Evolutionary conservation across 30 jellyfish, hydroid and myxozoan genomes (phyloP), one percentile per base, ranked within the genome.

Genomic region (Rhopilema esculentum): DNA sequence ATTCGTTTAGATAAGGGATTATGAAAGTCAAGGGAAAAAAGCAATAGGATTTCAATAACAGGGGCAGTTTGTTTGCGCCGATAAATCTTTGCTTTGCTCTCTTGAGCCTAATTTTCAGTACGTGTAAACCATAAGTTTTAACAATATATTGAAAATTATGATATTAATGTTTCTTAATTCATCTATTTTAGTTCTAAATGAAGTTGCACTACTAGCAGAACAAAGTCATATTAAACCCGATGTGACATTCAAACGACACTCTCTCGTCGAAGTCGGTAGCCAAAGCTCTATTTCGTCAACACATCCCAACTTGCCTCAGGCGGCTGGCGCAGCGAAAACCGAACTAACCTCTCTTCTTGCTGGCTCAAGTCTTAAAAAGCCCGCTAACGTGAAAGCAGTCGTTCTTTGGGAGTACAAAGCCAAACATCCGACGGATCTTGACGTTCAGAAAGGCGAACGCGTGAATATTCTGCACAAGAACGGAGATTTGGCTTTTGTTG

Each of bases 401-500:
- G 72, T 69, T 17, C 90, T 88, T 23, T 88, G 92, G 92, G 52
- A 73, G n/a, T 88, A 66, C 88, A 63, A 40, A 29, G 91, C 92
- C 16, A 68, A 65, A 29, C 91, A 88, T 50, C 91, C 90, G 23
- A 88, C 97, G 0, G 97, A 88, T 23, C 73, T 88, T 50, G 81
- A 77, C 21, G 97, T 53, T 21, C 25, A 50, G 64, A 88, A 88
- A 67, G 96, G 96, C 65, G 91, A 88, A 65, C 88, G 86, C 4
- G 91, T 88, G 0, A 77, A 28, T 57, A 62, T 88, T 0, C 86
- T 88, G 23, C 71, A 88, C 33, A 85, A 90, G 22, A 88, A 79
- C 89, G 96, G 96, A 15, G 96, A 88, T 4, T 30, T 85, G 75
- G 96, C 84, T 27, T 88, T 88, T 25, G 96, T 88, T 6, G 96